Evolutionary conservation across 2,888 invertebrate species (phyloP).

Genomic region (Oscheius sp.): DNA sequence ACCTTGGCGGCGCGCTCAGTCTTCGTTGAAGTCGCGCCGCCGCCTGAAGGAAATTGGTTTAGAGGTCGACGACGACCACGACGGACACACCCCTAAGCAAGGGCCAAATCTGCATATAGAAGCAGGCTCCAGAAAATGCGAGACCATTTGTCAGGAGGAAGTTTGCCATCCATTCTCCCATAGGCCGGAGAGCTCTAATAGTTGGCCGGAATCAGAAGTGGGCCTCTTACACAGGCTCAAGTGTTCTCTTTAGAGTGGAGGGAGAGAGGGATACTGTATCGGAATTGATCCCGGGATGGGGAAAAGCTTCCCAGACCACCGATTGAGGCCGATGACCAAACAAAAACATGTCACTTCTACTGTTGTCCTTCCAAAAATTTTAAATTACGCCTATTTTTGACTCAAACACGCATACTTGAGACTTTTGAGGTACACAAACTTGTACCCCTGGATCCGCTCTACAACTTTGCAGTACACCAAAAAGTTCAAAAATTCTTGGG

Average conservation of each 20-base stretch:
- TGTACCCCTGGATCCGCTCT: too few species aligned
- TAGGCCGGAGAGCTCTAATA: not conserved
- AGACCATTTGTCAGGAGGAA: conserved; percentile 16
- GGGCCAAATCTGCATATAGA: conserved; percentile 27
- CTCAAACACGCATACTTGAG: too few species aligned
- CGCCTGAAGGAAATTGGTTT: conserved; percentile 25
- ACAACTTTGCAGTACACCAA: too few species aligned
- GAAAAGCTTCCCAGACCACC: too few species aligned
- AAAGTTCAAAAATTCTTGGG: too few species aligned
- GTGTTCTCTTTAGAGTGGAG: not conserved
- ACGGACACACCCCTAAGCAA: too few species aligned
- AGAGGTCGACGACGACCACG: conserved; percentile 1
- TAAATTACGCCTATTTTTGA: too few species aligned
- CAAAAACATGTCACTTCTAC: too few species aligned
- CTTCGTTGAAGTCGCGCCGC: conserved; percentile 18
- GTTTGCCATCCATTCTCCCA: conserved; percentile 9
- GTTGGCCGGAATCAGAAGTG: conserved; percentile 18
- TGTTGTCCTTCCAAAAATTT: too few species aligned
- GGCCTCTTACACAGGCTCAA: not conserved
- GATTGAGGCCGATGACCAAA: too few species aligned
- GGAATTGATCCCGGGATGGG: too few species aligned
- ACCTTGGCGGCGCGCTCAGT: not conserved
- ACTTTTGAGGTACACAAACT: too few species aligned
- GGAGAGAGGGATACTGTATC: not conserved
- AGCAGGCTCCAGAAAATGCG: not conserved